Evolutionary conservation across 2,797 vertebrate species (phyloP).

Genomic region (Gymnothorax javanicus): DNA sequence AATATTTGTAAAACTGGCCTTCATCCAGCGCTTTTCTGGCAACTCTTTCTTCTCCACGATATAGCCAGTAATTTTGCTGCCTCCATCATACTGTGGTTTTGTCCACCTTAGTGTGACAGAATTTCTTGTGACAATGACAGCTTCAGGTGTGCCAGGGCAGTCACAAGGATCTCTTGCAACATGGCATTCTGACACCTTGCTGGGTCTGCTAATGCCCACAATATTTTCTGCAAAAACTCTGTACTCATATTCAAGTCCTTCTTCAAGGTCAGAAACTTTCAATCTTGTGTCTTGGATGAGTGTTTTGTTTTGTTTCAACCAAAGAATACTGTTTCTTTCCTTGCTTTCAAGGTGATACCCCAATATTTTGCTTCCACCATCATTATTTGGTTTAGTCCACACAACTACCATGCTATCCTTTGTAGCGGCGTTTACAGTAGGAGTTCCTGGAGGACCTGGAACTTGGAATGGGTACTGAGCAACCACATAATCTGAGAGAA

Average conservation of each 20-base stretch:
- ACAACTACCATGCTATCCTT: slow-evolving; percentile 93
- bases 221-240: slow-evolving; percentile 97
- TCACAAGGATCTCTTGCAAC: slow-evolving; percentile 94
- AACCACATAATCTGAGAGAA: slow-evolving; percentile 84
- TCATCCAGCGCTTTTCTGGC: slow-evolving; percentile 96
- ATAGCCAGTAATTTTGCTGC: slow-evolving; percentile 95
- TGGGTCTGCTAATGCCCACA: slow-evolving; percentile 90
- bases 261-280: slow-evolving; percentile 88
- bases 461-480: slow-evolving; percentile 95
- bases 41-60: slow-evolving; percentile 93
- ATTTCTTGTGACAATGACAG: slow-evolving; percentile 91
- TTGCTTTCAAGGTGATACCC: slow-evolving; percentile 97
- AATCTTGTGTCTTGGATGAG: slow-evolving; percentile 89
- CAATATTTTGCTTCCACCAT: slow-evolving; percentile 92
- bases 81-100: slow-evolving; percentile 90
- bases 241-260: slow-evolving; percentile 98
- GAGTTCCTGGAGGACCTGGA: slow-evolving; percentile 86
- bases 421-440: slow-evolving; percentile 79
- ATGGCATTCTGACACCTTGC: slow-evolving; percentile 89
- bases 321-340: slow-evolving; percentile 95
- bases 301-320: slow-evolving; percentile 94
- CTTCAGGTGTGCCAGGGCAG: slow-evolving; percentile 91
- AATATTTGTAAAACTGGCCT: slow-evolving; percentile 94
- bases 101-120: slow-evolving; percentile 93
- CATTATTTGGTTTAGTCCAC: slow-evolving; percentile 91